Conservation (phyloP, 2,113 vertebrate species). For the Corvus moneduloides region DNA sequence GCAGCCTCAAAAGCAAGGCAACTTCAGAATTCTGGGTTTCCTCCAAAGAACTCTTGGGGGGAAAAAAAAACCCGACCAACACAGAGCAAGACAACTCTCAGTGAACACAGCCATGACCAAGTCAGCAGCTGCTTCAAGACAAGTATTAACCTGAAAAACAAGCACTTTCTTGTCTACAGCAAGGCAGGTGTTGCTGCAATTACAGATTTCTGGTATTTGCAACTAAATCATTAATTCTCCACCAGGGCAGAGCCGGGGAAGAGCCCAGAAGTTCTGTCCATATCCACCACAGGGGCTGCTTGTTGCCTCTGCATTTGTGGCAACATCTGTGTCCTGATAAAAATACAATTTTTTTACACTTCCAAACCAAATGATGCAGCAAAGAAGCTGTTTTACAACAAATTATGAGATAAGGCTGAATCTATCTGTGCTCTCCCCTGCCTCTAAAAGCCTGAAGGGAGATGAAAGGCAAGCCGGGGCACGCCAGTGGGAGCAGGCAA, state of each 20-base stretch:
- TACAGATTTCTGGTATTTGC: background rate
- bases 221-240: background rate
- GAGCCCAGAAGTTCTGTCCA: background rate
- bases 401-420: background rate
- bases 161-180: background rate
- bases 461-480: conserved; percentile 6
- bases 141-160: background rate
- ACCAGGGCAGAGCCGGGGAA: background rate
- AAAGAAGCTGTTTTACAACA: background rate
- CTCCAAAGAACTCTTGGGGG: background rate
- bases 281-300: background rate
- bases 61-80: background rate
- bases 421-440: background rate
- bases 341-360: background rate
- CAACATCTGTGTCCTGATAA: background rate
- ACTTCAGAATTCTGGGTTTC: background rate
- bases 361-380: background rate
- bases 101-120: background rate
- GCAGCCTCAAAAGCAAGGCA: background rate
- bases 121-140: background rate
- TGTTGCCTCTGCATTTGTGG: fast-evolving
- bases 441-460: background rate
- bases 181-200: background rate
- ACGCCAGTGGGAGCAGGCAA: background rate
- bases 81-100: background rate